Conservation (phyloP, 2,797 vertebrate species). For the Sebastolobus alascanus region DNA sequence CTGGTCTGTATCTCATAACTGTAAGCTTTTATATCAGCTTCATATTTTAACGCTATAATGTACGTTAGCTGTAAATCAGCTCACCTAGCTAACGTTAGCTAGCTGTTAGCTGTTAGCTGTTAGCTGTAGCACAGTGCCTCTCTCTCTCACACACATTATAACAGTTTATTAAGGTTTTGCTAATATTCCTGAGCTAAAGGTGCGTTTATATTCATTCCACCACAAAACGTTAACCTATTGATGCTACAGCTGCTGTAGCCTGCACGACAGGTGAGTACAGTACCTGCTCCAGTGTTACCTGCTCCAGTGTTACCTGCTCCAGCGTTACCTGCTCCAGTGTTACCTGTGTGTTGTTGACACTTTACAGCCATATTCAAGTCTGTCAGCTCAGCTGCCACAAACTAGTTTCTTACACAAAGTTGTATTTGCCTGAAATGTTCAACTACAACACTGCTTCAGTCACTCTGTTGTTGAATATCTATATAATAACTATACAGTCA, state of each 20-base stretch:
- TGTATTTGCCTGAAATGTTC: background rate
- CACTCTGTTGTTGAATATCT: background rate
- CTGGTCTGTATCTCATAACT: constrained; percentile 30
- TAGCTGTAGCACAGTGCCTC: constrained; percentile 9
- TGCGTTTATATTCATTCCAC: background rate
- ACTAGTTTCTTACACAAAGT: background rate
- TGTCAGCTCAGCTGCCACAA: background rate
- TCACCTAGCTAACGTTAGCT: constrained; percentile 48
- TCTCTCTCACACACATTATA: too few relatives aligned
- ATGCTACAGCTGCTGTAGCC: background rate
- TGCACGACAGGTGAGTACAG: constrained; percentile 20
- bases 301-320: too few relatives aligned
- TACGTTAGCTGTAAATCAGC: constrained; percentile 21
- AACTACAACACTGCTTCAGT: background rate
- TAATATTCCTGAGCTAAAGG: fast-evolving
- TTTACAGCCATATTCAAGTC: background rate
- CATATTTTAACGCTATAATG: background rate
- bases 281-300: too few relatives aligned
- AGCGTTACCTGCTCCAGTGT: background rate
- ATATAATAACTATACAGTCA: background rate
- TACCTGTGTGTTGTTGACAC: background rate
- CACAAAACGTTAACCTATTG: background rate
- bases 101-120: constrained; percentile 21
- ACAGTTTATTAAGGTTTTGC: background rate
- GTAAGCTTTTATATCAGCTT: constrained; percentile 54